phyloP scores from a whole-genome alignment of 1,140 invertebrate species.

The Cheumatopsyche charites region DNA sequence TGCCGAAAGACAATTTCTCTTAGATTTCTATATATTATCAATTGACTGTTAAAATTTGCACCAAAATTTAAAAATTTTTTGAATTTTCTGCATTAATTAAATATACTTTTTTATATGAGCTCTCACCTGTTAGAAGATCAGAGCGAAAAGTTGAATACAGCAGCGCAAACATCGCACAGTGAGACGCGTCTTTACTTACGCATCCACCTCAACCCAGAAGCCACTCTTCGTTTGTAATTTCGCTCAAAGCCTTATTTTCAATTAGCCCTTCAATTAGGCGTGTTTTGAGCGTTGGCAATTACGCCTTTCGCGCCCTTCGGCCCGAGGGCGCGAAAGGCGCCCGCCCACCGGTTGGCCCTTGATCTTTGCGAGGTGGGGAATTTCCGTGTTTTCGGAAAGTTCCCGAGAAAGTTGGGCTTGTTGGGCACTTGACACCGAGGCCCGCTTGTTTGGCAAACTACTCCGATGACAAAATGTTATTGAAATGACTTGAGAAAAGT shows the following conservation, averaged over 20 bases:
- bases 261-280: constrained; percentile 32
- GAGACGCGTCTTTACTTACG: no score
- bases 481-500: constrained; percentile 38
- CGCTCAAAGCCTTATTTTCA: constrained; percentile 30
- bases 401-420: constrained; percentile 23
- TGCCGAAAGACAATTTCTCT: no score
- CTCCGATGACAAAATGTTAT: constrained; percentile 40
- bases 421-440: constrained; percentile 29
- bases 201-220: not conserved
- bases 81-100: no score
- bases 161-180: no score
- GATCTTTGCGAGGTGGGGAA: constrained; percentile 17
- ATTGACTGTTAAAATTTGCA: no score
- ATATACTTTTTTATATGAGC: no score
- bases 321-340: not conserved
- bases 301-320: constrained; percentile 7
- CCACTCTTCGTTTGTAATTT: constrained; percentile 21
- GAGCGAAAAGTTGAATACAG: no score
- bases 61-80: no score
- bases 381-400: constrained; percentile 1
- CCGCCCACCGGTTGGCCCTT: not conserved
- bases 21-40: no score
- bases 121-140: no score
- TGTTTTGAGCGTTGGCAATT: constrained; percentile 28
- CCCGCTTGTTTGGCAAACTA: constrained; percentile 35